Evolutionary conservation across 2,888 invertebrate species (phyloP).

Genomic region (Drosophila hamatofila): DNA sequence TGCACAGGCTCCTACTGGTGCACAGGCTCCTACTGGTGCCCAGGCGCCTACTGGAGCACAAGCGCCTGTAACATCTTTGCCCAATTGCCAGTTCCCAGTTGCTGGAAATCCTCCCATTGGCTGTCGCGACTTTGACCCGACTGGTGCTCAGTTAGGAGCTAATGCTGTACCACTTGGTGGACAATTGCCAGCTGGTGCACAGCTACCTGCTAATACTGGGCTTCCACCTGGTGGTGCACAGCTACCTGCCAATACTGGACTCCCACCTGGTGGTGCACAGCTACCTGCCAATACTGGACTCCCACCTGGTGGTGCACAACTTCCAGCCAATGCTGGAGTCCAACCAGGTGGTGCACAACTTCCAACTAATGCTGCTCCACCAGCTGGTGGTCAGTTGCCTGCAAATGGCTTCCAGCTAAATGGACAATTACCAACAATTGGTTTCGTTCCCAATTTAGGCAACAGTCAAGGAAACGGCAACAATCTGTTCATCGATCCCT

Average conservation of each 20-base stretch:
- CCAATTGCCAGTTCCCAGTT: slow-evolving; percentile 52
- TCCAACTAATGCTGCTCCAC: neutral
- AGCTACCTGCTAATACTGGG: neutral
- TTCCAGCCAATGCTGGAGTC: slow-evolving; percentile 32
- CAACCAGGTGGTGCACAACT: slow-evolving; percentile 3
- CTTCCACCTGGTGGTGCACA: neutral
- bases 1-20: slow-evolving; percentile 17
- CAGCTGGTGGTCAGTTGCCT: no score
- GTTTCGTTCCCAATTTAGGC: neutral
- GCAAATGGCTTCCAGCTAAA: slow-evolving; percentile 8
- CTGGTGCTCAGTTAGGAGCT: slow-evolving; percentile 30
- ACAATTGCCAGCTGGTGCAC: slow-evolving; percentile 14
- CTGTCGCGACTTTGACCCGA: slow-evolving; percentile 44
- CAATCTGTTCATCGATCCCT: slow-evolving; percentile 50
- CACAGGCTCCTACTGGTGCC: slow-evolving; percentile 20
- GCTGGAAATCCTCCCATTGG: slow-evolving; percentile 44
- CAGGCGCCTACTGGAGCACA: slow-evolving; percentile 24
- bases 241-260: neutral
- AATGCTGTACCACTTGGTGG: slow-evolving; percentile 1
- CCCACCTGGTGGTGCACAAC: neutral
- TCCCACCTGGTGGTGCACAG: slow-evolving; percentile 43
- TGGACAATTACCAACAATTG: slow-evolving; percentile 2
- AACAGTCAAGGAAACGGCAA: slow-evolving; percentile 26
- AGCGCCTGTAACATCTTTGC: slow-evolving; percentile 10
- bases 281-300: no score